Base-by-base conservation (phyloP, 2,797 vertebrate genomes). In the Pteropus rufus region DNA sequence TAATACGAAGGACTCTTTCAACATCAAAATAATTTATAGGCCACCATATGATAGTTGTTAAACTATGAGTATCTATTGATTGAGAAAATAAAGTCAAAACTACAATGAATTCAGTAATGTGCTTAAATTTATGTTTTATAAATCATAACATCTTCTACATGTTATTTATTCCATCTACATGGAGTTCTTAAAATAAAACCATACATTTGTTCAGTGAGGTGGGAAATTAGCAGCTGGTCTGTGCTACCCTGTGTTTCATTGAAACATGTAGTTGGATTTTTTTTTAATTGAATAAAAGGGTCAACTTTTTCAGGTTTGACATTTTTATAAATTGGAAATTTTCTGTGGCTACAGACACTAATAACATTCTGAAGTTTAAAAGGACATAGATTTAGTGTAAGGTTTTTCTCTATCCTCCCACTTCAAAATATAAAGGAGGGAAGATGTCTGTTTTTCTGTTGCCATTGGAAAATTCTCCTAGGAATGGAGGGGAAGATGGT, bases 41-140 rank as follows among this genome's bases (percentile, higher is more conserved):
- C 24, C 6, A 86, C 44, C 3, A 31, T 12, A 0, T 77, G 73
- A 41, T 69, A 79, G 23, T 26, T 65, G 1, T 86, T 89, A 54
- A 88, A 89, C 44, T 75, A 81, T 41, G 14, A 87, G 8, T 84
- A 49, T 58, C 34, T 92, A 2, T 84, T 93, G 52, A 92, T 92
- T 9, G 54, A 81, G 77, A 92, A 93, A 79, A 82, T 82, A 86
- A 93, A 93, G 9, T 64, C 60, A 91, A 58, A 95, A 88, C 19
- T 89, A 34, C 67, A 89, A 0, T 86, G 36, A 81, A 79, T 81
- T 80, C 56, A 73, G n/a, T 92, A 82, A 94, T 75, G 4, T 88
- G 3, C 39, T 91, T 92, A 89, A 95, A 77, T 87, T 76, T 93
- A 18, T 80, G 39, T 91, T 82, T 86, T 87, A 83, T 29, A 94